Evolutionary conservation across 2,113 vertebrate species (phyloP), one percentile per base, ranked within the genome.

Genomic region (Xenopus tropicalis): DNA sequence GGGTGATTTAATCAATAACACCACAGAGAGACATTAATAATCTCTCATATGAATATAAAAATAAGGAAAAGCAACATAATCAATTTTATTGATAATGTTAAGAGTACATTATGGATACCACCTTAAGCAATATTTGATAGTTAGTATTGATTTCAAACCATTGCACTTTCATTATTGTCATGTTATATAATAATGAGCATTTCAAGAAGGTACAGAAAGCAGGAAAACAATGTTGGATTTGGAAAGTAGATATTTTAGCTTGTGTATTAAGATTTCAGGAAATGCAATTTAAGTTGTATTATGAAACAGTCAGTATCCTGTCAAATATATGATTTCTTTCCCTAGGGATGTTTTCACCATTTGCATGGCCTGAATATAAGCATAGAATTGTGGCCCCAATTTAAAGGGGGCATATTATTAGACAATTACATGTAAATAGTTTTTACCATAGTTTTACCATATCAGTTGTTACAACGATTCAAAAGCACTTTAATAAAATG

Each of bases 41-140:
- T 80, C 78, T 52, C 78, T 70, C 70, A 79, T 11, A 76, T 80
- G 81, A 78, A 83, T 85, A 83, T 81, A 86, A 80, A 80, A 71
- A 66, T 83, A 72, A 82, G 74, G 70, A 79, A 74, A 82, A 82
- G 73, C 81, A 75, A 72, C 82, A 72, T 48, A 79, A 73, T 69
- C 7, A 3, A 3, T 84, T 43, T 83, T 83, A 84, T 83, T 66
- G 11, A 52, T 81, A 48, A 70, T 65, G 17, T 77, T 83, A 80
- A 21, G 67, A 24, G 11, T 72, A 61, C 77, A 84, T 81, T 82
- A 79, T 64, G 64, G 61, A 68, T 59, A 43, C 78, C 67, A 62
- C 37, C 5, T 14, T 46, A 67, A 80, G 77, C 61, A 80, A 70
- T 58, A 70, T 80, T 70, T 80, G 71, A 77, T 68, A 85, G 85